Base-by-base conservation (phyloP, 2,797 vertebrate species). In the Kryptopterus vitreolus region DNA sequence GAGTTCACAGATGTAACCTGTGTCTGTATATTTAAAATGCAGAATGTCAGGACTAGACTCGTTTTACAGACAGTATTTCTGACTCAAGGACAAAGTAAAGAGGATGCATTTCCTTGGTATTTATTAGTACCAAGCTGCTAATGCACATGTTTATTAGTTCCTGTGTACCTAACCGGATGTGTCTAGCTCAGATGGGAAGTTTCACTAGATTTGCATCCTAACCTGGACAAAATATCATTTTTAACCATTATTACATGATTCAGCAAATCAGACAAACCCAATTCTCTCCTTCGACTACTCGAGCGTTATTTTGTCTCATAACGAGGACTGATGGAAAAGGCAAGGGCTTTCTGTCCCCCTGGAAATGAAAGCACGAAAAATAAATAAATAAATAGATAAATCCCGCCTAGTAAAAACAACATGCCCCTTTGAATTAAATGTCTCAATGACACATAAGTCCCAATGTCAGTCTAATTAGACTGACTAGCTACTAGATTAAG, bases 81-180 rank as follows among this genome's bases (percentile, higher is more conserved):
- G 38, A 74, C 74, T 77, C 61, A 81, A 78, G 84, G 82, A 78
- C 65, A 78, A 69, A 66, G 61, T 63, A 31, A 80, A 76, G 61
- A 84, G 81, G 79, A 80, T 76, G 74, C 13, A 48, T 82, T 83
- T 87, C 77, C 81, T 81, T 78, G 22, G 16, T 43, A 46, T 55
- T 71, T 76, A 65, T 66, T 52, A 35, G 61, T 61, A 63, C 29
- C 33, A 61, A 76, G 29, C 31, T 53, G 13, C 55, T 29, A n/a
- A 6, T 63, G 77, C 46, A 31, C 22, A 26, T 50, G 26, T 81
- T 82, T 86, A 82, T 80, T 73, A 50, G 71, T 84, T 86, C 71
- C 68, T 80, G 38, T 59, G 71, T 57, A 73, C 22, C 33, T 81
- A n/a, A 53, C 26, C 33, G 46, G 55, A 26, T 48, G 46, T 1